Evolutionary conservation across 1,140 invertebrate species (phyloP).

Genomic region (Dreissena rostriformis): DNA sequence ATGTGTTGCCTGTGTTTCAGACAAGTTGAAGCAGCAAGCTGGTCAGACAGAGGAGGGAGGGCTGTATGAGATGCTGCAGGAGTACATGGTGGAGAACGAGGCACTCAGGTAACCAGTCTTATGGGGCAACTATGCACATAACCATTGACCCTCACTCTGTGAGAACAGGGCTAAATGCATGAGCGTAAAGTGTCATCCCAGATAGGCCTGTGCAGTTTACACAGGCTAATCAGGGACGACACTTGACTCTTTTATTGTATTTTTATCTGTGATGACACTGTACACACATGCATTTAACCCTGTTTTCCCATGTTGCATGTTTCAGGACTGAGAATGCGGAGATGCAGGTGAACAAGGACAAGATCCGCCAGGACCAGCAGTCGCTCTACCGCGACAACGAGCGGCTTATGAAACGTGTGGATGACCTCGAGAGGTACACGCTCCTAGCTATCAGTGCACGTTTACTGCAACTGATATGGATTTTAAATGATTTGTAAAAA

Average conservation of each 20-base stretch:
- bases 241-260: too few relatives aligned
- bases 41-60: slow-evolving; percentile 61
- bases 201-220: too few relatives aligned
- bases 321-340: slow-evolving; percentile 91
- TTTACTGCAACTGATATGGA: too few relatives aligned
- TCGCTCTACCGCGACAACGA: slow-evolving; percentile 95
- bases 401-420: slow-evolving; percentile 91
- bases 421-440: slow-evolving; percentile 85
- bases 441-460: too few relatives aligned
- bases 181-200: too few relatives aligned
- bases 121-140: too few relatives aligned
- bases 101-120: slow-evolving; percentile 87
- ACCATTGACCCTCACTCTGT: too few relatives aligned
- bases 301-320: not conserved
- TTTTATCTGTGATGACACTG: too few relatives aligned
- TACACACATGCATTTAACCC: too few relatives aligned
- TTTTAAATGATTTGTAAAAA: too few relatives aligned
- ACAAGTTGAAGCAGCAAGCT: slow-evolving; percentile 43
- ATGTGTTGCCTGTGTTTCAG: slow-evolving; percentile 18
- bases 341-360: slow-evolving; percentile 89
- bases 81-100: slow-evolving; percentile 91
- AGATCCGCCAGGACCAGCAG: slow-evolving; percentile 92
- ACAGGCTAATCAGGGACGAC: too few relatives aligned
- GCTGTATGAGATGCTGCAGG: slow-evolving; percentile 81
- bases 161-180: too few relatives aligned